A percentile compares a stretch with the other conserved stretches of the same genome.
These are phyloP conservation scores for Cantharis rustica DNA, from an alignment of 2,888 invertebrate species.

Conservation along the genomic window DNA sequence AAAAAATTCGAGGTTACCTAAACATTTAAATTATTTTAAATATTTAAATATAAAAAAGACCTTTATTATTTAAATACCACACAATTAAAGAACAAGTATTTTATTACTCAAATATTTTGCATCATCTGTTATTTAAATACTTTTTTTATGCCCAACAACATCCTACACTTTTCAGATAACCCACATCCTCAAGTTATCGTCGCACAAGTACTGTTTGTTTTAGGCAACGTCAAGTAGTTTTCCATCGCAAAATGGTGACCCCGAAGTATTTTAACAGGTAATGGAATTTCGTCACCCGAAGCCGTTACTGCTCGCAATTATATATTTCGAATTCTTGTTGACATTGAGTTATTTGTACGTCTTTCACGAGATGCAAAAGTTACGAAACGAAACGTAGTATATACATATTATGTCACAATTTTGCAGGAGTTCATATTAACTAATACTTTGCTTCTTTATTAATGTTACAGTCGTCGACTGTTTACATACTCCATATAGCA, in stretches of 20 bases:
- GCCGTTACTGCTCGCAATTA: constrained; percentile 11
- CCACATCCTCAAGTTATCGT: too few species aligned
- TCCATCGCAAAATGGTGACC: not conserved
- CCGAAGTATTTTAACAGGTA: constrained; percentile 14
- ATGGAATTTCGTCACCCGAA: not conserved
- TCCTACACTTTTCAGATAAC: too few species aligned
- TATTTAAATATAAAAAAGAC: too few species aligned
- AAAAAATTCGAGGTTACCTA: too few species aligned
- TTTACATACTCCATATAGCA: constrained; percentile 41
- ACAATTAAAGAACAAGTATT: too few species aligned
- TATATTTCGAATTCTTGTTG: constrained; percentile 27
- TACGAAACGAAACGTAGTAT: constrained; percentile 42
- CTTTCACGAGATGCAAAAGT: constrained; percentile 49
- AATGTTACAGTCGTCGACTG: constrained; percentile 49
- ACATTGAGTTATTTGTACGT: constrained; percentile 38
- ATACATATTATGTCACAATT: constrained; percentile 44
- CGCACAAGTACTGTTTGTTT: too few species aligned
- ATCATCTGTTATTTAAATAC: too few species aligned
- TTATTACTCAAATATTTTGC: too few species aligned
- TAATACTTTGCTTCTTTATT: constrained; percentile 52
- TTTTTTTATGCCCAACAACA: too few species aligned
- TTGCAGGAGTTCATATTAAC: constrained; percentile 43
- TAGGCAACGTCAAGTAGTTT: too few species aligned
- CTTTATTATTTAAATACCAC: too few species aligned
- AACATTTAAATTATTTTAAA: too few species aligned